These are phyloP conservation scores for Sebastes steindachneri DNA, from an alignment of 2,797 vertebrate genomes.

Conservation along the genomic window DNA sequence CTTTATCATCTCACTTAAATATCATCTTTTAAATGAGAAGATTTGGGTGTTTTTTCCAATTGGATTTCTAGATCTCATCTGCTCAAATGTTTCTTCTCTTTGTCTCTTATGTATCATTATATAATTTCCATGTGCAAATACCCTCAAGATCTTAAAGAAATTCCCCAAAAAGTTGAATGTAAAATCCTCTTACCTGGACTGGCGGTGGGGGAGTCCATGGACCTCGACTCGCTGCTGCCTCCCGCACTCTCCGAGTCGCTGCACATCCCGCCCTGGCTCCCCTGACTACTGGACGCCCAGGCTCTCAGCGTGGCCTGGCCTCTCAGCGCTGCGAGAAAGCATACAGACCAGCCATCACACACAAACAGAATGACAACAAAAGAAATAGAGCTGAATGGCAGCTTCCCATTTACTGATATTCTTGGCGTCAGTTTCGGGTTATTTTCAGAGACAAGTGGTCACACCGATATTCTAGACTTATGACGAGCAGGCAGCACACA, in stretches of 20 bases:
- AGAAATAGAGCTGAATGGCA: background rate
- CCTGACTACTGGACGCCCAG: constrained; percentile 91
- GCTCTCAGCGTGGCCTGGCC: constrained; percentile 84
- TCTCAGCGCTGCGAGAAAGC: constrained; percentile 76
- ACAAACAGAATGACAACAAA: constrained; percentile 2
- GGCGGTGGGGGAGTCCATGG: constrained; percentile 96
- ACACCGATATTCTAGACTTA: constrained; percentile 43
- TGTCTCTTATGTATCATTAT: background rate
- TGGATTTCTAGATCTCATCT: background rate
- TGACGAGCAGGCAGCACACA: constrained; percentile 39
- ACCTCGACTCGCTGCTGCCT: constrained; percentile 97
- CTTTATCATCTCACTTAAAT: background rate
- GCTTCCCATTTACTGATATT: constrained; percentile 4
- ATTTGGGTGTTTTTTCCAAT: background rate
- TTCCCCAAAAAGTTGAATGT: background rate
- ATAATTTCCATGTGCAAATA: background rate
- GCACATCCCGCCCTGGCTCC: constrained; percentile 91
- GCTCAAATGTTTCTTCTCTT: background rate
- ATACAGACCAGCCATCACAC: constrained; percentile 10
- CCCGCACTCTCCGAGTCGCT: constrained; percentile 98
- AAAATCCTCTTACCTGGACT: constrained; percentile 90
- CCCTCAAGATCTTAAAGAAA: background rate
- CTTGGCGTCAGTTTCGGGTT: constrained; percentile 16
- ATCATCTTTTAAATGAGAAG: background rate
- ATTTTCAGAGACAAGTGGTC: constrained; percentile 28